Evolutionary conservation across 2,888 invertebrate genomes (phyloP).

Genomic region (Meandrusa payeni): DNA sequence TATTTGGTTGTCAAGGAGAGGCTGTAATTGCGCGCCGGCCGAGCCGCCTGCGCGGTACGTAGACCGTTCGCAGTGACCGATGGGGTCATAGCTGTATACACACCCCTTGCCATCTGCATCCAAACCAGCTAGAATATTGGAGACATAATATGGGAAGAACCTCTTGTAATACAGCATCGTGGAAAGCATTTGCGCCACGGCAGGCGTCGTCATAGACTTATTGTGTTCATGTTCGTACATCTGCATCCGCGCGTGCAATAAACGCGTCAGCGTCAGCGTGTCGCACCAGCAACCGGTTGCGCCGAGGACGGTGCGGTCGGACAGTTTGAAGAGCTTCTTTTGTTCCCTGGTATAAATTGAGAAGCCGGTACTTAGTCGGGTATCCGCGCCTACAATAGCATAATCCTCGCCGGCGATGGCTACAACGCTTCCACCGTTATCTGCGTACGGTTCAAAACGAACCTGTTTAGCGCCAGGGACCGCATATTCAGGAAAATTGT

Average conservation of each 20-base stretch:
- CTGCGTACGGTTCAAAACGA: conserved; percentile 76
- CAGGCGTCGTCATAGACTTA: conserved; percentile 94
- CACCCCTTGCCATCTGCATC: conserved; percentile 96
- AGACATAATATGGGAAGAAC: conserved; percentile 99
- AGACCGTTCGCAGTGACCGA: conserved; percentile 95
- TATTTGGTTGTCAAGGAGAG: conserved; percentile 97
- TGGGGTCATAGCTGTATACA: conserved; percentile 98
- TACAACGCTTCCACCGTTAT: conserved; percentile 91
- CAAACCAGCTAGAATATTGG: conserved; percentile 95
- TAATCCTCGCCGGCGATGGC: conserved; percentile 98
- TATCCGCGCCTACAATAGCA: conserved; percentile 97
- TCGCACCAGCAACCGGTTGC: conserved; percentile 99
- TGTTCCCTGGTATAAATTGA: conserved; percentile 94
- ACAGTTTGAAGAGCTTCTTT: conserved; percentile 91
- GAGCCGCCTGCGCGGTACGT: conserved; percentile 95
- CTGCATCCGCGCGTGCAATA: conserved; percentile 92
- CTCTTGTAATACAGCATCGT: conserved; percentile 97
- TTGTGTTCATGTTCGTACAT: conserved; percentile 98
- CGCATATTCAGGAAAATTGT: conserved; percentile 70
- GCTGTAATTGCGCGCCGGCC: conserved; percentile 94
- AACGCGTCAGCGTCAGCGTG: conserved; percentile 92
- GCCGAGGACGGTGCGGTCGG: conserved; percentile 92
- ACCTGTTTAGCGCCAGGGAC: conserved; percentile 76
- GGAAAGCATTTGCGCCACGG: conserved; percentile 97
- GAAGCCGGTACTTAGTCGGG: conserved; percentile 94